Base-by-base conservation (phyloP, 2,888 invertebrate species). In the Periphyllus acericola region DNA sequence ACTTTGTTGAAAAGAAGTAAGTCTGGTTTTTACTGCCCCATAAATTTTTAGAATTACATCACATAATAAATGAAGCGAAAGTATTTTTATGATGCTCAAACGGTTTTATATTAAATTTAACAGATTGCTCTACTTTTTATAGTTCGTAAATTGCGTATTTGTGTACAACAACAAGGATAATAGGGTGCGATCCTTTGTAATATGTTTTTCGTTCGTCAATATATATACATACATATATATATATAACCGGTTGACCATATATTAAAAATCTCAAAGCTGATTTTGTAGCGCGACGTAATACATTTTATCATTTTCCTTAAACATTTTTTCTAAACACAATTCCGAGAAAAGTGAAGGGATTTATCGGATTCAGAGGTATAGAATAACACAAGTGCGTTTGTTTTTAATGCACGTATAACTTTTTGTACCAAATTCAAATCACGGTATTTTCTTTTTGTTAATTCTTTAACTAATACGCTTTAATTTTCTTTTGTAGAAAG, bases 41-140 rank as follows among this genome's bases (percentile, higher is more conserved):
- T 80, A 32, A 14, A 71, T 71, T 32, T 71, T 68, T 52, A 32
- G 52, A 46, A 71, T 71, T 32, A 71, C 25, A 46, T 71, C 25
- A 1, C 46, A 9, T 25, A 71, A 32, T 82, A 46, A 82, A 82
- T 71, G 25, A 46, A 71, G 25, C 11, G 21, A 25, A 71, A 29
- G 46, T 11, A 32, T 32, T 82, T 82, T 71, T 82, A 82, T 25
- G 71, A 40, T 32, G 17, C 46, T 52, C 36, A 17, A 71, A 82
- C 68, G 29, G 19, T 82, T 82, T 71, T 46, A 71, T 46, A 82
- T 71, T 82, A 82, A 82, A 71, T 71, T 81, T 19, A 82, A 46
- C 5, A 25, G 25, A 46, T 46, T 32, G 25, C 1, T 55, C 14
- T 11, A 79, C 34, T 34, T 79, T 79, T 34, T 72, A 72, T 72